Evolutionary conservation across 2,113 vertebrate genomes (phyloP), one percentile per base, ranked within the genome.

Genomic region (Capreolus pygargus): DNA sequence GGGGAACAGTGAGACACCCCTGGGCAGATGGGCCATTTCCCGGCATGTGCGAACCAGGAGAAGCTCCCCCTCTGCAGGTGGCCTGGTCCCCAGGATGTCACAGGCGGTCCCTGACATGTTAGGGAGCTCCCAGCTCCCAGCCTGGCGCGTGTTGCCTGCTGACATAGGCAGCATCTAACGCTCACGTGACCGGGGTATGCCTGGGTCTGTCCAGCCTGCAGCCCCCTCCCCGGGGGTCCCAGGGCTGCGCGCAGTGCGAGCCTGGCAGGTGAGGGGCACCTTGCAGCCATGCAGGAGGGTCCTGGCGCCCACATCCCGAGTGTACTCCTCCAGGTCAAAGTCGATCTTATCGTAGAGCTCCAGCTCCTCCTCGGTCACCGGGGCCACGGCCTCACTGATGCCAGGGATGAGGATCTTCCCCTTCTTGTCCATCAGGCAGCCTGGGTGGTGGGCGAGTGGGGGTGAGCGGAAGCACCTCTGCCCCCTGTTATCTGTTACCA

Each of bases 241-340:
- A 0, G n/a, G 30, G 39, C 50, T 45, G 2, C 25, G 14, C 3
- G 13, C 4, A 2, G 33, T 14, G 50, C 2, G 5, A 54, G 79
- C 79, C 79, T 12, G 19, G 47, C 6, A 5, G 79, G 16, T 6
- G 30, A 30, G 11, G 50, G 50, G 88, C 97, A 99, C 99, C 99
- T 99, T 99, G 95, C 98, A 98, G 97, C 97, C 89, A 64, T 99
- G 99, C 82, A 99, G 98, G 7, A 99, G 98, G 78, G 97, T 98
- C 50, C 45, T 0, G 1, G 99, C 98, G 15, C 99, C 99, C n/a
- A 99, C 96, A 45, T 99, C 99, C 98, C 98, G 99, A 83, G 99
- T 98, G 64, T 99, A 99, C 70, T 99, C 99, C 16, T 97, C 60
- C 98, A 99, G 25, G 94, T 99, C 99, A 89, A 99, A 99, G 86